Conservation (phyloP, 2,888 invertebrate species). For the Ormia ochracea region DNA sequence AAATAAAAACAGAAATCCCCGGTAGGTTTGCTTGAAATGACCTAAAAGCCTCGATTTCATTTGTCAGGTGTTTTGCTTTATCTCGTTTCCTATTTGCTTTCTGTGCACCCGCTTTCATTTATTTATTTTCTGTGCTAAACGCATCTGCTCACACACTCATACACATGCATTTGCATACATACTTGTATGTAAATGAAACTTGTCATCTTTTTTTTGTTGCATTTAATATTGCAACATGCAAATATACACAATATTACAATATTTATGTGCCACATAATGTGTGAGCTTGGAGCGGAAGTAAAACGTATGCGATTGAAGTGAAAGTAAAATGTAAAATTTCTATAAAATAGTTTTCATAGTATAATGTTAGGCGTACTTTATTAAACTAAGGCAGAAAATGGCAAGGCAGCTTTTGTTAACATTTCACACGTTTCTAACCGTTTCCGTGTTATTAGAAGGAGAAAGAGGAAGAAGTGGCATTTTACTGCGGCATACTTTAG, state of each 20-base stretch:
- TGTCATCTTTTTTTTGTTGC: slow-evolving; percentile 43
- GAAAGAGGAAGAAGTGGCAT: not conserved
- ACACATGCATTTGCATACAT: not conserved
- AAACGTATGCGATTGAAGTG: not conserved
- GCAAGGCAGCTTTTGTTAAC: slow-evolving; percentile 36
- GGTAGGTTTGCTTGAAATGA: slow-evolving; percentile 56
- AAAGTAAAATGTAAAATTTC: slow-evolving; percentile 19
- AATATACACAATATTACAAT: not conserved
- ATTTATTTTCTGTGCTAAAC: not conserved
- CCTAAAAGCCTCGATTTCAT: slow-evolving; percentile 61
- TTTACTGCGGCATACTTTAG: not conserved
- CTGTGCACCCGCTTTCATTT: slow-evolving; percentile 41
- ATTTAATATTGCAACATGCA: slow-evolving; percentile 33
- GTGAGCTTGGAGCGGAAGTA: not conserved
- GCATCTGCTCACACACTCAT: not conserved
- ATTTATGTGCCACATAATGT: not conserved
- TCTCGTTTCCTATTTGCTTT: slow-evolving; percentile 35
- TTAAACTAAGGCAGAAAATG: not conserved
- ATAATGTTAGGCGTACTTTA: slow-evolving; percentile 39
- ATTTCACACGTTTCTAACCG: slow-evolving; percentile 51
- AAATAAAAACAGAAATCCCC: slow-evolving; percentile 2
- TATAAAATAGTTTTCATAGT: slow-evolving; percentile 12
- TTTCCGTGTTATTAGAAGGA: slow-evolving; percentile 27
- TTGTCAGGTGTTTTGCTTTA: slow-evolving; percentile 59
- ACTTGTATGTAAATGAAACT: slow-evolving; percentile 19